phyloP scores from a whole-genome alignment of 2,797 vertebrate genomes.

The Hypotaenidia okinawae region DNA sequence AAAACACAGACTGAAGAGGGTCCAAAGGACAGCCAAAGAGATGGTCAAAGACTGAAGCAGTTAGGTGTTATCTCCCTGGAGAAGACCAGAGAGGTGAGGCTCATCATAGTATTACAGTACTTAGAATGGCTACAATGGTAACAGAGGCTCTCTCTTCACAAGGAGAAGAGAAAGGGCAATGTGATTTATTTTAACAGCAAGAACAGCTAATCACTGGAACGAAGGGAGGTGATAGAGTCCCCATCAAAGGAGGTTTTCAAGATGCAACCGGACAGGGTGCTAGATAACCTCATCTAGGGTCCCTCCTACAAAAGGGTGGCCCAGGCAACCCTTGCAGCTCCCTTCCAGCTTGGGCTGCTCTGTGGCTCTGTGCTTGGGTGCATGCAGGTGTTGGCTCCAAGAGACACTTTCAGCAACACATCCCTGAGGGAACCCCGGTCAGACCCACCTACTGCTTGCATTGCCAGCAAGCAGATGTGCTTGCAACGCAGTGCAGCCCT shows the following conservation, averaged over 20 bases:
- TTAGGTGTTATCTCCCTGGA: neutral
- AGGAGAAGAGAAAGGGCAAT: neutral
- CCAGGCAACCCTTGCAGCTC: neutral
- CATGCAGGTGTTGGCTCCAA: neutral
- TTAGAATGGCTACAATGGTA: neutral
- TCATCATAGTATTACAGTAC: neutral
- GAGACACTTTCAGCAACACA: fast-evolving
- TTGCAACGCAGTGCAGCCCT: fast-evolving
- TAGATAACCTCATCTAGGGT: neutral
- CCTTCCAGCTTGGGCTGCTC: neutral
- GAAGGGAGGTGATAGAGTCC: fast-evolving
- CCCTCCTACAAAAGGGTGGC: fast-evolving
- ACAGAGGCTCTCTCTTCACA: neutral
- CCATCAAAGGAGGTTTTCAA: neutral
- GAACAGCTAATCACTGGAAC: neutral
- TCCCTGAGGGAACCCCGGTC: neutral
- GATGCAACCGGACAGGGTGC: neutral
- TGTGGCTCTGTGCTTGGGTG: fast-evolving
- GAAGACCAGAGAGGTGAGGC: no score
- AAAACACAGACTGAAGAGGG: neutral
- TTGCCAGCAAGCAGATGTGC: neutral
- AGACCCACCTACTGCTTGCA: no score
- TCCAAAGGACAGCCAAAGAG: neutral
- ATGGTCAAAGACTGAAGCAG: neutral
- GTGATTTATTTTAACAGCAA: neutral